Evolutionary conservation across 2,113 vertebrate genomes (phyloP), one percentile per base, ranked within the genome.

Genomic region (Podarcis muralis): DNA sequence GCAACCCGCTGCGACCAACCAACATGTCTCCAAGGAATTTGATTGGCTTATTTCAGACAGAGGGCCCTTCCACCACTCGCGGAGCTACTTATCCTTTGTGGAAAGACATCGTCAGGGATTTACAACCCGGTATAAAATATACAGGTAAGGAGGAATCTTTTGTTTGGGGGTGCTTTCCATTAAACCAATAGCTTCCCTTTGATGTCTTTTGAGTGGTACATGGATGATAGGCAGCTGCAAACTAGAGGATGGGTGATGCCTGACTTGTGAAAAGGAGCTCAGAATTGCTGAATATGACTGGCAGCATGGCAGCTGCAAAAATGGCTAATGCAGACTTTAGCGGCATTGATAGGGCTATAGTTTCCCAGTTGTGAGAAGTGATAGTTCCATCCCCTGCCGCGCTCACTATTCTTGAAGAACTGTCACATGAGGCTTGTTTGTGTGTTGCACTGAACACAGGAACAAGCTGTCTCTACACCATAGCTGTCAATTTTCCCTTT

Each of bases 41-140:
- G 99, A 99, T 97, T 99, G 99, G 99, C 98, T 99, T 97, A 99
- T 99, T 98, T 99, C 99, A 94, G 99, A 99, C 98, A 99, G 99
- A 94, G 99, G 99, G 96, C 99, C 99, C 96, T 99, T 99, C 98
- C 99, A 99, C 97, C 99, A 99, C 98, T 98, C 99, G 74, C 98
- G 98, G 97, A 98, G 98, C 97, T 99, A 99, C 97, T 98, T 99
- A 97, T 99, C 98, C 98, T 99, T 99, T 98, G 98, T 99, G 98
- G 99, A 99, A 97, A 99, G 98, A 99, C 99, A 99, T 98, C 98
- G 98, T 97, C 98, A 99, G 98, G 99, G 99, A 98, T 99, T 99
- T 98, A 99, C 99, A 96, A 99, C 99, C 98, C 97, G 99, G 98
- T 99, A 99, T 98, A 99, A 99, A 98, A 99, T 99, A 98, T 99